Conservation (phyloP, 2,888 invertebrate genomes). For the Uloborus plumipes region DNA sequence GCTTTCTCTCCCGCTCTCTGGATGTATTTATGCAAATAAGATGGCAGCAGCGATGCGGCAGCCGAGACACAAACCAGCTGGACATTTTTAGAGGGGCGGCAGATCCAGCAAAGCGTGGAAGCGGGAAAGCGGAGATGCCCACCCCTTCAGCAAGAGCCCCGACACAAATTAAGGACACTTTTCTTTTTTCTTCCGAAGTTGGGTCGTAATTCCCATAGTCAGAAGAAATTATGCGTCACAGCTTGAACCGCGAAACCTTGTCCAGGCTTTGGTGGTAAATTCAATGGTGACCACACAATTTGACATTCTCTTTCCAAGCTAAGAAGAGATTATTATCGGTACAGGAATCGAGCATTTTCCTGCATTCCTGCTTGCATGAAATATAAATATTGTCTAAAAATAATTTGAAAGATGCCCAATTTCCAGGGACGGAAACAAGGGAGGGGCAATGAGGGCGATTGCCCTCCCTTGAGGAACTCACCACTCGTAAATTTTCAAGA, state of each 20-base stretch:
- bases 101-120: background rate
- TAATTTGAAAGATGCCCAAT: no score
- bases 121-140: constrained; percentile 10
- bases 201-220: background rate
- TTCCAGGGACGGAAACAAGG: no score
- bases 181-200: background rate
- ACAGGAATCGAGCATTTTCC: no score
- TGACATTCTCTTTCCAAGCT: no score
- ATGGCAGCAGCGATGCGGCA: background rate
- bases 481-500: no score
- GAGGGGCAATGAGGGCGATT: no score
- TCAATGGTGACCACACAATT: no score
- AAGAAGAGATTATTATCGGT: no score
- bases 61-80: constrained; percentile 27
- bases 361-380: no score
- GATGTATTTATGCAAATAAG: constrained; percentile 8
- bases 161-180: background rate
- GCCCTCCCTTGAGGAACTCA: no score
- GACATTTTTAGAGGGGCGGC: background rate
- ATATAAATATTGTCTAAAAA: no score
- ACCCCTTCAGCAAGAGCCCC: background rate
- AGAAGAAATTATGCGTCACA: constrained; percentile 19
- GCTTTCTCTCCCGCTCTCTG: background rate
- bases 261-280: no score
- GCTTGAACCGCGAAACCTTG: background rate